Base-by-base conservation (phyloP, 2,797 vertebrate species). In the Acanthornis magna region DNA sequence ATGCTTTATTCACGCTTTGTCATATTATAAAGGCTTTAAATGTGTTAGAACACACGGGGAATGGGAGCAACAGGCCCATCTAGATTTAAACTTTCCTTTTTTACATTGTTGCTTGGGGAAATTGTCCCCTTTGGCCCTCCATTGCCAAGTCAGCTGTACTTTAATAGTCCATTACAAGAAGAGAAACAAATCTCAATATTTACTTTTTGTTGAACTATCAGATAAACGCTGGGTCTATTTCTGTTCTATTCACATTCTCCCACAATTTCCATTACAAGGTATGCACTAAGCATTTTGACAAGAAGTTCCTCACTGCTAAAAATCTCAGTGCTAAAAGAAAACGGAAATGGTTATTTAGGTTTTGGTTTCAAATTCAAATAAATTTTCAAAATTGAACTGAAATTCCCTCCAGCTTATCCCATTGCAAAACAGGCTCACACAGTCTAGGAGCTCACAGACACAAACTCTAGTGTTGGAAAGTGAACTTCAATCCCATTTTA, bases 201-300 rank as follows among this genome's bases (percentile, higher is more conserved):
- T 96, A 96, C 94, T 96, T 96, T 93, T n/a, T 77, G 91, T 71
- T 85, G 81, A 91, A 92, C 92, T 89, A 91, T 95, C 93, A 92
- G 95, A 96, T 95, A 96, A 95, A 96, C 91, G 81, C 68, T 94
- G 51, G 48, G 93, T 94, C 96, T 96, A 96, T 95, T 96, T 97
- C 94, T 97, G 95, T 96, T 92, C 93, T 94, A 89, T 88, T 92
- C 94, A 88, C 89, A 82, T 95, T 96, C 93, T 93, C 88, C 92
- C 87, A 96, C 61, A 93, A 94, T 94, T 96, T 96, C 94, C 94
- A 96, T 96, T 95, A 96, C 92, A 95, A 95, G 91, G 88, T 96
- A 95, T 38, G 72, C 54, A 80, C 86, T 51, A 32, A 89, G 75
- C 71, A 87, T 72, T 95, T 88, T 43, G 53, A 94, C 90, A 89